Evolutionary conservation across 2,888 invertebrate genomes (phyloP).

Genomic region (Hesperia comma): DNA sequence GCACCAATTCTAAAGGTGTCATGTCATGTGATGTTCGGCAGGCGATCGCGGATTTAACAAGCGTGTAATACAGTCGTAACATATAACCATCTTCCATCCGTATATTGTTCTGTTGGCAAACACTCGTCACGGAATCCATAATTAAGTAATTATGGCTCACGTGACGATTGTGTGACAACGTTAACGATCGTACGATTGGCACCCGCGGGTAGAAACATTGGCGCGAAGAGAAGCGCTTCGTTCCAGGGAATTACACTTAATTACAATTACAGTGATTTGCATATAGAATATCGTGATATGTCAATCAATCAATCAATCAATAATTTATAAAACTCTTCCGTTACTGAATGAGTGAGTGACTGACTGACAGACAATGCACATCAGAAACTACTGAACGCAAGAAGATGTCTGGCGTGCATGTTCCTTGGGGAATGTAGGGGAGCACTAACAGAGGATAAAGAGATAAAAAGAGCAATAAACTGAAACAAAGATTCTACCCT

Average conservation of each 20-base stretch:
- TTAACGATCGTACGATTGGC: slow-evolving; percentile 15
- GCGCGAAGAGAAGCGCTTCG: background rate
- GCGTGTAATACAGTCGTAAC: slow-evolving; percentile 5
- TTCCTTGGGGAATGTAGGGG: too few relatives aligned
- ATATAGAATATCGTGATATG: background rate
- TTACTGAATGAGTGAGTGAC: too few relatives aligned
- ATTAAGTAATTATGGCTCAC: slow-evolving; percentile 31
- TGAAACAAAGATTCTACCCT: too few relatives aligned
- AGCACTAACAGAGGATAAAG: too few relatives aligned
- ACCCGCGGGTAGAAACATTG: slow-evolving; percentile 1
- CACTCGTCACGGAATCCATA: slow-evolving; percentile 16
- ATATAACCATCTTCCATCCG: slow-evolving; percentile 13
- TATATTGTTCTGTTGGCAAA: slow-evolving; percentile 6
- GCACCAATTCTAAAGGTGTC: background rate
- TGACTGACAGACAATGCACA: too few relatives aligned
- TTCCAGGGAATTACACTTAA: slow-evolving; percentile 15
- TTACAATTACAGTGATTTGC: slow-evolving; percentile 2
- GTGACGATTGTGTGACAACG: slow-evolving; percentile 29
- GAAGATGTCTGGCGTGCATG: too few relatives aligned
- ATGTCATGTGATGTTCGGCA: background rate
- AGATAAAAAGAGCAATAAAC: too few relatives aligned
- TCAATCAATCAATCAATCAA: too few relatives aligned
- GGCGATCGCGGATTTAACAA: background rate
- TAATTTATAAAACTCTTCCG: too few relatives aligned
- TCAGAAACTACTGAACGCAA: too few relatives aligned